Conservation (phyloP, 1,140 invertebrate species). For the Chlorops oryzae region DNA sequence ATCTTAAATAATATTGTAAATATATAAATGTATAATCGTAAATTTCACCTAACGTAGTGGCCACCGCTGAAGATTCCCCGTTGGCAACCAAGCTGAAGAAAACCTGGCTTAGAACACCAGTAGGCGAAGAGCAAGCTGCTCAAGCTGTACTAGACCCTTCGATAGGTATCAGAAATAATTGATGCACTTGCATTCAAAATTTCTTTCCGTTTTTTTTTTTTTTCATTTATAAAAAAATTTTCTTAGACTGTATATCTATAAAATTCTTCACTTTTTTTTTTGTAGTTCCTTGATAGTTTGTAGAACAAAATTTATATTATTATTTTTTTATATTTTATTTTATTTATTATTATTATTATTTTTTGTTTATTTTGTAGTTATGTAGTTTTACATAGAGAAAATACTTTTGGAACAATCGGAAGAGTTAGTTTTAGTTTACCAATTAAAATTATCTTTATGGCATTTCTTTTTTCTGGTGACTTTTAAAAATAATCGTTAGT, state of each 20-base stretch:
- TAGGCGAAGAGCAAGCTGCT: constrained; percentile 58
- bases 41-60: constrained; percentile 49
- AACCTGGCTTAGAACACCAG: constrained; percentile 61
- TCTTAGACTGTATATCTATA: too few relatives aligned
- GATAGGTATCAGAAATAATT: constrained; percentile 52
- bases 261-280: too few relatives aligned
- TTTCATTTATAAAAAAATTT: too few relatives aligned
- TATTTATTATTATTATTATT: not conserved
- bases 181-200: too few relatives aligned
- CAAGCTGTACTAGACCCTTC: constrained; percentile 58
- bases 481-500: not conserved
- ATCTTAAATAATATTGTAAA: too few relatives aligned
- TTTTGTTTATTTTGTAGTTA: not conserved
- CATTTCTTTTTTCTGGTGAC: constrained; percentile 11
- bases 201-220: too few relatives aligned
- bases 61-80: constrained; percentile 57
- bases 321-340: constrained; percentile 5
- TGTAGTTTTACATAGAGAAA: too few relatives aligned
- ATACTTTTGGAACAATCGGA: too few relatives aligned
- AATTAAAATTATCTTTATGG: not conserved
- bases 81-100: constrained; percentile 62
- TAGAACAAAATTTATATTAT: not conserved
- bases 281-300: not conserved
- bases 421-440: not conserved
- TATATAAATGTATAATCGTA: too few relatives aligned